Evolutionary conservation across 1,140 invertebrate genomes (phyloP).

Genomic region (Bombyx mandarina): DNA sequence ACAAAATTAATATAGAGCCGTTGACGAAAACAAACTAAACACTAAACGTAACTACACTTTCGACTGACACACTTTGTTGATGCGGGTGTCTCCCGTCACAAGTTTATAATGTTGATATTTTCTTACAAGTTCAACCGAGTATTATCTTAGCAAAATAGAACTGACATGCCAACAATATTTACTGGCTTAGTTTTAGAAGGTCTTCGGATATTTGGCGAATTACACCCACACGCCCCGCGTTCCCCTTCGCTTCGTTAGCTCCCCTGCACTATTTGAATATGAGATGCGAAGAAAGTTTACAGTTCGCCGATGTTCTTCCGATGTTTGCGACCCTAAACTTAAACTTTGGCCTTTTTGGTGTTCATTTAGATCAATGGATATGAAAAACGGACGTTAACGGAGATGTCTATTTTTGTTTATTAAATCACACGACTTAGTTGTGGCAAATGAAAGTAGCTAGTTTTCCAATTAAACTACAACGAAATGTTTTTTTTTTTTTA

Average conservation of each 20-base stretch:
- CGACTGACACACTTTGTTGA: constrained; percentile 2
- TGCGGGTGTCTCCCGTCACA: constrained; percentile 1
- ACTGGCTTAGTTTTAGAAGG: too few relatives aligned
- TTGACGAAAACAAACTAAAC: not conserved
- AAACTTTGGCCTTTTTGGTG: constrained; percentile 38
- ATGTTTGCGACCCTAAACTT: constrained; percentile 47
- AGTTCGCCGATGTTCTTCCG: constrained; percentile 35
- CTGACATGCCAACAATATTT: too few relatives aligned
- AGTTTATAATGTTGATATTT: constrained; percentile 31
- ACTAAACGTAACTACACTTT: not conserved
- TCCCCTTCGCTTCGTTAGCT: constrained; percentile 46
- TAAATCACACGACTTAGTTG: not conserved
- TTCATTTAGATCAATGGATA: constrained; percentile 28
- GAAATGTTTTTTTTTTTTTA: too few relatives aligned
- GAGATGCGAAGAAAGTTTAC: constrained; percentile 53
- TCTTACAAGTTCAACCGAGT: constrained; percentile 29
- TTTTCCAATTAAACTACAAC: too few relatives aligned
- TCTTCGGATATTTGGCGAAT: too few relatives aligned
- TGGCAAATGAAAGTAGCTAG: too few relatives aligned
- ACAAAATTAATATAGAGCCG: too few relatives aligned
- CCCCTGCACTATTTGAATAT: constrained; percentile 66
- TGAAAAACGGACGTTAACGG: not conserved
- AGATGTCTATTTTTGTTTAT: not conserved
- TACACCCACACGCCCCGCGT: constrained; percentile 6
- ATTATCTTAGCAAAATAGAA: not conserved